Evolutionary conservation across 2,888 invertebrate species (phyloP), one percentile per base, ranked within the genome.

Genomic region (Halocaridina rubra): DNA sequence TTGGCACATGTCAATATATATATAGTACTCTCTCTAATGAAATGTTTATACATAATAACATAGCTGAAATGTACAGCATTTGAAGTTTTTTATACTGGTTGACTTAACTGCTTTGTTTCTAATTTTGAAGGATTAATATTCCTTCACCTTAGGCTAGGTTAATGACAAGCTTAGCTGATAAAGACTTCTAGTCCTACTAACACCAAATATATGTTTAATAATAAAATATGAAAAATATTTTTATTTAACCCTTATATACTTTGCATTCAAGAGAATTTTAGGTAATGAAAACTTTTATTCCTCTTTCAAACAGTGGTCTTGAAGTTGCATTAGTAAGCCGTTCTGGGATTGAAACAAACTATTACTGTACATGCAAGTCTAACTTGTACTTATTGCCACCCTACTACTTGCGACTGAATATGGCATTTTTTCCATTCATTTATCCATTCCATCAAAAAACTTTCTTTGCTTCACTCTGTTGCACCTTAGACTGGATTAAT

Each of bases 141-240:
- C 77, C 77, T 69, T 57, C 61, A 39, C 46, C 75, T 22, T 81
- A 81, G 76, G 81, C 76, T 76, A 81, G 81, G 76, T 76, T 76
- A 81, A 81, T 81, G 81, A 81, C 81, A 81, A 76, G 81, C 81
- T 81, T 81, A 81, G 81, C 81, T 81, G 76, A 81, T 76, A 53
- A 81, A 67, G 81, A 81, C 81, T 81, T 81, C 81, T 81, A 81
- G 81, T 81, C 81, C 81, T 81, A 81, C 81, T 81, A 81, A 81
- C 81, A 81, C 81, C 81, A 81, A 81, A 81, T 81, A 81, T 81
- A 81, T 81, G 81, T 81, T 81, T 81, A 81, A 61, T 81, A 81
- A 75, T 81, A 81, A 75, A 81, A 81, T 80, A 33, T 16, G 16
- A n/a, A 27, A 10, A 27, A 59, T 80, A 59, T 53, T 27, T 27